These are phyloP conservation scores for Arctia plantaginis DNA, from an alignment of 2,888 invertebrate genomes.

Conservation along the genomic window DNA sequence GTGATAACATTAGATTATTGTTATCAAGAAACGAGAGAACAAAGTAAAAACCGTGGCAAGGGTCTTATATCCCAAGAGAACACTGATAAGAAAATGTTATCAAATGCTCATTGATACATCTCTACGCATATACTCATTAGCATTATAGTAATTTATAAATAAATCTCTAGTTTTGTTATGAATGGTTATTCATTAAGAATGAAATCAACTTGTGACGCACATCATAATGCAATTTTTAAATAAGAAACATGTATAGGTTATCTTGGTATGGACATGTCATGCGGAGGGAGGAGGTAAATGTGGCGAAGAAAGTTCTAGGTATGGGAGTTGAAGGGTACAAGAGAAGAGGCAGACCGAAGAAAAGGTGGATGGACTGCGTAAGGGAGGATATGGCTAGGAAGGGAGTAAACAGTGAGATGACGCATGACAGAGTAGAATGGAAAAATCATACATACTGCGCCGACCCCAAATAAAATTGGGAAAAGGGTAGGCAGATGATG, in stretches of 20 bases:
- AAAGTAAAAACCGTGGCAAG: conserved; percentile 7
- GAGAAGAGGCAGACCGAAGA: too few relatives aligned
- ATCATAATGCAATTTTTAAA: background rate
- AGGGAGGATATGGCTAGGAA: too few relatives aligned
- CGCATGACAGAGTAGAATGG: too few relatives aligned
- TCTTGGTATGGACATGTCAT: too few relatives aligned
- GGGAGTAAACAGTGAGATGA: too few relatives aligned
- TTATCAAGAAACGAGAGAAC: conserved; percentile 22
- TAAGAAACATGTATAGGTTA: background rate
- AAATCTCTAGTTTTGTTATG: background rate
- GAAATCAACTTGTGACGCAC: background rate
- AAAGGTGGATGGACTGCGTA: too few relatives aligned
- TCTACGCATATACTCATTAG: background rate
- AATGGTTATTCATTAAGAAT: background rate
- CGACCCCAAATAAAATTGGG: too few relatives aligned
- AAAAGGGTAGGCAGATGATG: too few relatives aligned
- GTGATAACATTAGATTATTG: conserved; percentile 28
- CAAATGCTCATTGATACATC: conserved; percentile 1
- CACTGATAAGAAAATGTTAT: conserved; percentile 17
- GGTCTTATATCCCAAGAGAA: conserved; percentile 28
- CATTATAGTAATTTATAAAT: background rate
- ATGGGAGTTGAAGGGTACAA: too few relatives aligned
- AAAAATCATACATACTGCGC: too few relatives aligned
- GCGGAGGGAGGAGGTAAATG: too few relatives aligned
- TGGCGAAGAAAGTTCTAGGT: too few relatives aligned